Evolutionary conservation across 2,797 vertebrate species (phyloP).

Genomic region (Sebastes steindachneri): DNA sequence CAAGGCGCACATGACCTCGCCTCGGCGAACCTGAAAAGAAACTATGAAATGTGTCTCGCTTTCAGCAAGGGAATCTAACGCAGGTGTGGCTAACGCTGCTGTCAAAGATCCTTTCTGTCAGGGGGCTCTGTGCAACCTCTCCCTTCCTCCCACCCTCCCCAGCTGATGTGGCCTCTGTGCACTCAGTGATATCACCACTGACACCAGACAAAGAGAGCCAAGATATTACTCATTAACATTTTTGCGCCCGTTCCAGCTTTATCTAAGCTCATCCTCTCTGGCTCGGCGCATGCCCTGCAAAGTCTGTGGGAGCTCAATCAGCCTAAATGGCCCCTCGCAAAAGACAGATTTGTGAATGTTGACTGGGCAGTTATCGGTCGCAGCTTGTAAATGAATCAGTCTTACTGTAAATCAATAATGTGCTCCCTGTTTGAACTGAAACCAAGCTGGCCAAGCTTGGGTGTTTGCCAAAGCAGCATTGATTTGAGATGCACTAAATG

Average conservation of each 20-base stretch:
- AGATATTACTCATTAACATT: conserved; percentile 70
- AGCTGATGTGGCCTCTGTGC: conserved; percentile 50
- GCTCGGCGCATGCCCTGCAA: background rate
- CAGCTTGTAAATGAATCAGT: conserved; percentile 35
- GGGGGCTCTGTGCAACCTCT: conserved; percentile 43
- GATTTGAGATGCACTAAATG: conserved; percentile 54
- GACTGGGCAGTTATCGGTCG: conserved; percentile 40
- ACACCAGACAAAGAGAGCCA: conserved; percentile 50
- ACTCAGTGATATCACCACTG: conserved; percentile 55
- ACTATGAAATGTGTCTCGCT: conserved; percentile 30
- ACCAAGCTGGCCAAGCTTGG: conserved; percentile 12
- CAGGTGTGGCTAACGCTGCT: conserved; percentile 44
- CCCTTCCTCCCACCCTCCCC: conserved; percentile 48
- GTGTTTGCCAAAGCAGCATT: conserved; percentile 34
- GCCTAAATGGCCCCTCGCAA: conserved; percentile 11
- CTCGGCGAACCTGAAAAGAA: conserved; percentile 21
- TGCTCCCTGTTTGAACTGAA: conserved; percentile 43
- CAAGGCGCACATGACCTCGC: conserved; percentile 36
- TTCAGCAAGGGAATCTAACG: conserved; percentile 32
- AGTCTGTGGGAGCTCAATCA: conserved; percentile 27
- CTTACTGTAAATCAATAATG: conserved; percentile 53
- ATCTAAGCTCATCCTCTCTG: conserved; percentile 38
- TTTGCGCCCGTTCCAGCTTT: conserved; percentile 53
- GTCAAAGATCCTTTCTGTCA: conserved; percentile 53
- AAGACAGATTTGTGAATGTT: conserved; percentile 30